These are phyloP conservation scores for Gallinago undulata DNA, from an alignment of 2,113 vertebrate species.

Conservation along the genomic window DNA sequence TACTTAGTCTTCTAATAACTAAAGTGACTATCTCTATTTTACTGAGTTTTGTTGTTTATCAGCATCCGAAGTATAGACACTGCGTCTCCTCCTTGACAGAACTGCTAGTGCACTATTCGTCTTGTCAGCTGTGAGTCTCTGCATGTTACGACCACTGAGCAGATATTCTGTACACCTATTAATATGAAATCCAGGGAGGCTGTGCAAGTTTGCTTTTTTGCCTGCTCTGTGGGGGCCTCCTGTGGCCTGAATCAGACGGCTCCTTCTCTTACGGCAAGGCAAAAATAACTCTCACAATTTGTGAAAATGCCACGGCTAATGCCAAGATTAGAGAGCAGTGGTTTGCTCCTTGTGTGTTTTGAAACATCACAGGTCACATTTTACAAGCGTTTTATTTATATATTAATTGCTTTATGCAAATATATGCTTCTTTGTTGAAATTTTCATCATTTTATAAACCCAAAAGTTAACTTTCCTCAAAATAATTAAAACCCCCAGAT, in stretches of 20 bases:
- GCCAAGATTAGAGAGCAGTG: neutral
- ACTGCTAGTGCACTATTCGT: neutral
- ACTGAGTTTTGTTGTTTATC: neutral
- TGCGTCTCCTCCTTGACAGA: neutral
- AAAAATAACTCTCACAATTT: neutral
- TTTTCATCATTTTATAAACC: neutral
- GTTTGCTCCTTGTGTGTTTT: neutral
- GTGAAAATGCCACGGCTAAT: neutral
- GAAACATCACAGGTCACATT: neutral
- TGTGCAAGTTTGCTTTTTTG: constrained; percentile 34
- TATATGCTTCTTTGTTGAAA: neutral
- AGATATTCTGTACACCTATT: neutral
- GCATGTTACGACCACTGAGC: neutral
- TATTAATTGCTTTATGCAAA: neutral
- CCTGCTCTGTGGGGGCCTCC: constrained; percentile 73
- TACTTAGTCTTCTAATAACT: neutral
- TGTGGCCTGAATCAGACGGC: constrained; percentile 69
- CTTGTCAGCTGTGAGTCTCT: neutral
- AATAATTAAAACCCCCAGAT: neutral
- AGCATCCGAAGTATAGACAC: neutral
- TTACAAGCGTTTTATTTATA: neutral
- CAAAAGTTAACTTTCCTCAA: neutral
- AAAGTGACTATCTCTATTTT: neutral
- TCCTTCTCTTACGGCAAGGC: neutral
- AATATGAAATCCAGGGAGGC: constrained; percentile 13